phyloP scores from a whole-genome alignment of 2,888 invertebrate genomes.

The Drosophila mulleri region DNA sequence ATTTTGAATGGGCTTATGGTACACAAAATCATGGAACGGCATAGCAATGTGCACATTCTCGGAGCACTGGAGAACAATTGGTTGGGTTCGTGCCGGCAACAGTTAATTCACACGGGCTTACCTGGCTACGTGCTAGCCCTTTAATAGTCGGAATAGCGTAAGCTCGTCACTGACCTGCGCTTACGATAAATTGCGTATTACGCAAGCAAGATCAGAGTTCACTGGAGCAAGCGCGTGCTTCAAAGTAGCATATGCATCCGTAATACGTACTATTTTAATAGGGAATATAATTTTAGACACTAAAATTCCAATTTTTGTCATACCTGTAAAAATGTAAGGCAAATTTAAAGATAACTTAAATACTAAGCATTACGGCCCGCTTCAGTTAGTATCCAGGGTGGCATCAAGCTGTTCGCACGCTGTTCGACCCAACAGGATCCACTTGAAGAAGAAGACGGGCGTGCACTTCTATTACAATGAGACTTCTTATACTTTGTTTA shows the following conservation, averaged over 20 bases:
- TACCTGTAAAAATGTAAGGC: not conserved
- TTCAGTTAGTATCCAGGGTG: conserved; percentile 55
- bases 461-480: conserved; percentile 43
- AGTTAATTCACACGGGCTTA: conserved; percentile 3
- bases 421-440: conserved; percentile 10
- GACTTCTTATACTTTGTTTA: conserved; percentile 56
- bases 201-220: conserved; percentile 14
- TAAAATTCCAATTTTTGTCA: conserved; percentile 41
- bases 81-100: conserved; percentile 26
- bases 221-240: conserved; percentile 47
- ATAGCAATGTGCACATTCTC: conserved; percentile 57
- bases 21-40: not conserved
- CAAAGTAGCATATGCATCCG: conserved; percentile 44
- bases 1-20: not conserved
- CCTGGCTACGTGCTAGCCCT: conserved; percentile 26
- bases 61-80: conserved; percentile 40
- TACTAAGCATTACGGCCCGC: conserved; percentile 27
- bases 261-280: not conserved
- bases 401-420: conserved; percentile 27
- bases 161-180: not conserved
- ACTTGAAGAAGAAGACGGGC: not conserved
- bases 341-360: conserved; percentile 45
- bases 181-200: conserved; percentile 41
- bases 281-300: conserved; percentile 24
- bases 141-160: not conserved